Percentiles rank a stretch among this genome's conserved stretches.
These are phyloP conservation scores for Sinocyclocheilus rhinocerous DNA, from an alignment of 2,113 vertebrate genomes.

Conservation along the genomic window DNA sequence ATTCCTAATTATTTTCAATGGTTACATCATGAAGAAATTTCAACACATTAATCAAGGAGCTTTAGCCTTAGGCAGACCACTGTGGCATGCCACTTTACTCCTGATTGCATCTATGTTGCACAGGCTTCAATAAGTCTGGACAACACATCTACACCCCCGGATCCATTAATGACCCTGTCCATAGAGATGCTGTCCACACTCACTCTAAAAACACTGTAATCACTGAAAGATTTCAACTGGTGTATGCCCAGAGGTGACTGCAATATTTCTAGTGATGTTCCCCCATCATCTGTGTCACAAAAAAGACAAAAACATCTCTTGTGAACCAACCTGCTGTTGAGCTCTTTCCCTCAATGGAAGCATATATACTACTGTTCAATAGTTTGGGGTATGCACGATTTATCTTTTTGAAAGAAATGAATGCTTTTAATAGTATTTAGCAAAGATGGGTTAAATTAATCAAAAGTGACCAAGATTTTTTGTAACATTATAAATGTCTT, in stretches of 20 bases:
- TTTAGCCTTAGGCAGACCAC: constrained; percentile 26
- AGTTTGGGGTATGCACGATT: neutral
- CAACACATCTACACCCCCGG: constrained; percentile 12
- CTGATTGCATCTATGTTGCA: neutral
- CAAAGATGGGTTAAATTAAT: neutral
- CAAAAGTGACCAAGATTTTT: neutral
- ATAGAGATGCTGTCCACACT: neutral
- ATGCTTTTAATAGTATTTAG: neutral
- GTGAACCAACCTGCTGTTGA: neutral
- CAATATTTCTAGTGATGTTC: no score
- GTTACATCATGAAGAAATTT: constrained; percentile 34
- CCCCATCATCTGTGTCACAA: no score
- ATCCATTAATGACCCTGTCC: constrained; percentile 20
- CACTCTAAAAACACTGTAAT: constrained; percentile 16
- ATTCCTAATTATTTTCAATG: constrained; percentile 50
- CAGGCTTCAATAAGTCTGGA: constrained; percentile 23
- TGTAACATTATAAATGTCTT: neutral
- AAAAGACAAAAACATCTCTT: neutral
- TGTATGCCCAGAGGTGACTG: neutral
- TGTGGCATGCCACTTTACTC: constrained; percentile 34
- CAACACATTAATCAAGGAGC: constrained; percentile 39
- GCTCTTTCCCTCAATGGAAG: neutral
- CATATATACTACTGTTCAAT: neutral
- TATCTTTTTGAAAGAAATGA: neutral
- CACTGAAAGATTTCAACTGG: neutral